A percentile compares a stretch with the other conserved stretches of the same genome.
Conservation (phyloP, 2,797 vertebrate genomes). For the Margarornis squamiger region DNA sequence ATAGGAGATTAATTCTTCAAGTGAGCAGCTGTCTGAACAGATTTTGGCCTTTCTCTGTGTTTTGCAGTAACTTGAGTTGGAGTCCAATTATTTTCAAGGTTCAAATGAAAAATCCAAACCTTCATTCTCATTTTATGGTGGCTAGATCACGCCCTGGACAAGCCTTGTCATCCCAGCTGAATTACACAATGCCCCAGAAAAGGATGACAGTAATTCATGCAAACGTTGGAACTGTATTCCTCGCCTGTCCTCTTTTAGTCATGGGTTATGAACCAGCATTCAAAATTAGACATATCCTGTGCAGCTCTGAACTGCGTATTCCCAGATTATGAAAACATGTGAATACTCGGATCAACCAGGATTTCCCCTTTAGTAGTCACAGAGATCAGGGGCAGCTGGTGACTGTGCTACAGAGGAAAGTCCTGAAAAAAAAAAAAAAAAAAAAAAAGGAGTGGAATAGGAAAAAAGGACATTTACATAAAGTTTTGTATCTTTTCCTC, state of each 20-base stretch:
- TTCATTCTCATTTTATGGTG: neutral
- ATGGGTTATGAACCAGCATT: conserved; percentile 39
- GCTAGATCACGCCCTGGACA: conserved; percentile 6
- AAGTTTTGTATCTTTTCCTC: neutral
- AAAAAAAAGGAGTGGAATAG: neutral
- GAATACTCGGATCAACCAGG: neutral
- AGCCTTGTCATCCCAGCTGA: conserved; percentile 12
- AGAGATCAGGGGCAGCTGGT: neutral
- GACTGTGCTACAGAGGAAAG: neutral
- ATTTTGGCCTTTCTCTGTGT: neutral
- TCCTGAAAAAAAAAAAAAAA: no score
- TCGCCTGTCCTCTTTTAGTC: conserved; percentile 9
- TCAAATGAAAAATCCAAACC: neutral
- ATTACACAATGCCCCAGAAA: conserved; percentile 51
- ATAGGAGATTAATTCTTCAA: neutral
- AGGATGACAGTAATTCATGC: conserved; percentile 37
- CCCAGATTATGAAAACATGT: conserved; percentile 44
- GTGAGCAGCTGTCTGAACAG: neutral
- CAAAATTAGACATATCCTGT: conserved; percentile 57
- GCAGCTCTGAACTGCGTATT: neutral
- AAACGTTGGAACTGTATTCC: neutral
- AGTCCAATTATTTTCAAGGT: neutral
- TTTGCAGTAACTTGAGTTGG: neutral
- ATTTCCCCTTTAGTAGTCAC: conserved; percentile 17
- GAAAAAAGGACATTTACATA: neutral